Percentiles rank a stretch among this genome's conserved stretches.
phyloP scores from a whole-genome alignment of 2,113 vertebrate genomes.

The Polypterus senegalus region DNA sequence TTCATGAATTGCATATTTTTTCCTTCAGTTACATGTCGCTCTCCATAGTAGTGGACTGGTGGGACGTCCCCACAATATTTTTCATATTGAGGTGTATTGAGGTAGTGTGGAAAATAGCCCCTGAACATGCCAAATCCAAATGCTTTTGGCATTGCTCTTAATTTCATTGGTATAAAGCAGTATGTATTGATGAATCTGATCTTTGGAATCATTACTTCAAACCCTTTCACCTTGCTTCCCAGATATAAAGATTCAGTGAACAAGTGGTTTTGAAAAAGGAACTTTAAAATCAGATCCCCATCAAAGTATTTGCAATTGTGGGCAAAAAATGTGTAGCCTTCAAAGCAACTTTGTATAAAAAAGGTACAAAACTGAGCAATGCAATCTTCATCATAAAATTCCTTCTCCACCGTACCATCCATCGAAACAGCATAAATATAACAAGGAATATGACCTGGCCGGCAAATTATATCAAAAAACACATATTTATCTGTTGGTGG shows the following conservation, averaged over 20 bases:
- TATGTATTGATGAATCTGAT: background rate
- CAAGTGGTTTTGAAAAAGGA: background rate
- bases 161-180: background rate
- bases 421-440: background rate
- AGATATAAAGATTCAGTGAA: background rate
- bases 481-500: background rate
- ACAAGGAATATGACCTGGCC: background rate
- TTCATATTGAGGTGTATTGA: background rate
- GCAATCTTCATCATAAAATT: background rate
- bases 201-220: background rate
- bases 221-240: background rate
- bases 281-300: background rate
- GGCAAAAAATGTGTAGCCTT: background rate
- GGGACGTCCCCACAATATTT: background rate
- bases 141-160: background rate
- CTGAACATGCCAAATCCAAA: background rate
- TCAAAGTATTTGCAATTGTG: background rate
- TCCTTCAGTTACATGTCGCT: background rate
- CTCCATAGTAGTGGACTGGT: background rate
- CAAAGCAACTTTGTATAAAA: background rate
- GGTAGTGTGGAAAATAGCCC: background rate
- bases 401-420: background rate
- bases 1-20: background rate
- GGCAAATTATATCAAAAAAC: background rate
- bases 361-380: background rate